These are phyloP conservation scores for Corynorhinus townsendii DNA, from an alignment of 2,113 vertebrate genomes.

Conservation along the genomic window DNA sequence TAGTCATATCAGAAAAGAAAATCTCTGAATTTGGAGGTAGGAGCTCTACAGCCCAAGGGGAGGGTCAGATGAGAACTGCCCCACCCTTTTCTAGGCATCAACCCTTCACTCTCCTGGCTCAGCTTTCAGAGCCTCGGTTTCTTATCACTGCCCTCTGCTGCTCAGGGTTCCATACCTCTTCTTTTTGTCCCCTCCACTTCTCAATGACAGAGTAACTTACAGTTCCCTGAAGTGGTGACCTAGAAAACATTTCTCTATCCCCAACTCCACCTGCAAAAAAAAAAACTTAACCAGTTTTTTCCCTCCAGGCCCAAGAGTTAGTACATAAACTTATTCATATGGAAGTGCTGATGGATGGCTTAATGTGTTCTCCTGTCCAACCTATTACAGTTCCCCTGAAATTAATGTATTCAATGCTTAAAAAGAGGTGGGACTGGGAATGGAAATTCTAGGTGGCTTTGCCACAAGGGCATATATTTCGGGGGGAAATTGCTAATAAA, in stretches of 20 bases:
- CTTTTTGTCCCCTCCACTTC: background rate
- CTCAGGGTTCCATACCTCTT: background rate
- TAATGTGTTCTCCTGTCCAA: background rate
- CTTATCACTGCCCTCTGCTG: background rate
- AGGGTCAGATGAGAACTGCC: rapidly evolving
- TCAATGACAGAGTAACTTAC: background rate
- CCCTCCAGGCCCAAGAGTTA: background rate
- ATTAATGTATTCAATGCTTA: background rate
- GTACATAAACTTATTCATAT: background rate
- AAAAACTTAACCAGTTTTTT: background rate
- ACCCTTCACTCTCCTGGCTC: rapidly evolving
- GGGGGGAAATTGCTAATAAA: background rate
- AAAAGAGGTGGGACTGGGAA: background rate
- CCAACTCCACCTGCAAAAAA: background rate
- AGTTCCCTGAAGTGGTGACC: background rate
- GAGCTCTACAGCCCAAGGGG: background rate
- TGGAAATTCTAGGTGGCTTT: background rate
- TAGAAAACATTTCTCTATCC: background rate
- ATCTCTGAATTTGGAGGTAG: background rate
- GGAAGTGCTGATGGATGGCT: background rate
- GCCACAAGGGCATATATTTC: background rate
- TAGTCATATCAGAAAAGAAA: background rate
- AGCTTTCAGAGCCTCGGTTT: background rate
- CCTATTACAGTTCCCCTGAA: background rate
- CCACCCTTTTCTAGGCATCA: background rate